A percentile compares a stretch with the other conserved stretches of the same genome.
These are phyloP conservation scores for Dugesia japonica DNA, from an alignment of 2,888 invertebrate genomes.

Conservation along the genomic window DNA sequence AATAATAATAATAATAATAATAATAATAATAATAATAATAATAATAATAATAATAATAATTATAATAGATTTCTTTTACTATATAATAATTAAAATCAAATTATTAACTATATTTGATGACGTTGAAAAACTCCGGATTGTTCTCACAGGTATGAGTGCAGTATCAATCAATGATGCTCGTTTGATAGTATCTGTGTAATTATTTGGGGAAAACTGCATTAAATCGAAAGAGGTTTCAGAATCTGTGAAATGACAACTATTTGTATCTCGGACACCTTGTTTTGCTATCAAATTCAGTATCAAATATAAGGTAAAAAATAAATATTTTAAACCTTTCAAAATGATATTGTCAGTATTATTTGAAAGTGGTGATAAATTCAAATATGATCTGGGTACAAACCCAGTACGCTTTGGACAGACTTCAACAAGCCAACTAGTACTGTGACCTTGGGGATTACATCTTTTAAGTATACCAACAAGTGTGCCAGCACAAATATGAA, in stretches of 20 bases:
- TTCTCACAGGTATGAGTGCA: neutral
- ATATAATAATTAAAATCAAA: no score
- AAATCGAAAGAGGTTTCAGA: neutral
- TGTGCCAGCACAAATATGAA: neutral
- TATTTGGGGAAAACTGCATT: constrained; percentile 4
- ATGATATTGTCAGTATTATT: neutral
- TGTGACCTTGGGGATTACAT: constrained; percentile 7
- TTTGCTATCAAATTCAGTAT: no score
- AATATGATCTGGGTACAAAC: neutral
- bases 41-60: no score
- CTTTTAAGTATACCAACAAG: neutral
- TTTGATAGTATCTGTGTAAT: neutral
- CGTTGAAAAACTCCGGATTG: no score
- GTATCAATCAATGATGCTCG: neutral
- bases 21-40: no score
- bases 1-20: no score
- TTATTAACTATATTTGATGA: no score
- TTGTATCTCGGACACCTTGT: neutral
- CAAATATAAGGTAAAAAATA: no score
- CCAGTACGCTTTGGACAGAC: neutral
- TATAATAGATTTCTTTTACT: no score
- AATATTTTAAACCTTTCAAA: no score
- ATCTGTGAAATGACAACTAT: neutral
- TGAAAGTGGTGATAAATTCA: neutral
- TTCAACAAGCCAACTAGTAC: neutral